A percentile compares a stretch with the other conserved stretches of the same genome.
Conservation (phyloP, 2,888 invertebrate genomes). For the Chaetoderma sp. region DNA sequence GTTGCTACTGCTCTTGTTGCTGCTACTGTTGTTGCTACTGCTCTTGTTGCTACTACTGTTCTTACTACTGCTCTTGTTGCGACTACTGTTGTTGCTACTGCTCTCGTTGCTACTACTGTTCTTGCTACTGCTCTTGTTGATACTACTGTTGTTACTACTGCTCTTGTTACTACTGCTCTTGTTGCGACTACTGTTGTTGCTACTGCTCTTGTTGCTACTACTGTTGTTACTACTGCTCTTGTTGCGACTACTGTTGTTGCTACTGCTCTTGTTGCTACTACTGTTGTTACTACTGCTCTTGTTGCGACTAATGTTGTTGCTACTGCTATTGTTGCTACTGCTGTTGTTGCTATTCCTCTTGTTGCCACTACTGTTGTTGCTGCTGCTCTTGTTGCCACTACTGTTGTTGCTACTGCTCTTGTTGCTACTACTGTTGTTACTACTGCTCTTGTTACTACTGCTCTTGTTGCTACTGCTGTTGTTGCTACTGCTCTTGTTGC, state of each 20-base stretch:
- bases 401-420: not conserved
- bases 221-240: constrained; percentile 3
- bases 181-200: not conserved
- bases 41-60: not conserved
- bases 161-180: too few species aligned
- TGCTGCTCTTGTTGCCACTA: not conserved
- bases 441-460: not conserved
- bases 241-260: too few species aligned
- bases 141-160: not conserved
- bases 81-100: too few species aligned
- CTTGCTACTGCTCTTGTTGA: too few species aligned
- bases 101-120: too few species aligned
- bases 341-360: not conserved
- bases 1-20: not conserved
- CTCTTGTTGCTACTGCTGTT: not conserved
- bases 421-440: not conserved
- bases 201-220: constrained; percentile 1
- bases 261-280: constrained; percentile 1
- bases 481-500: not conserved
- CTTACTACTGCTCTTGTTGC: not conserved
- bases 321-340: not conserved
- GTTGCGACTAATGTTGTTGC: too few species aligned
- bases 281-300: not conserved
- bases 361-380: not conserved
- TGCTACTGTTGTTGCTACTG: constrained; percentile 1